Base-by-base conservation (phyloP, 2,888 invertebrate genomes). In the Dichetophora obliterata region DNA sequence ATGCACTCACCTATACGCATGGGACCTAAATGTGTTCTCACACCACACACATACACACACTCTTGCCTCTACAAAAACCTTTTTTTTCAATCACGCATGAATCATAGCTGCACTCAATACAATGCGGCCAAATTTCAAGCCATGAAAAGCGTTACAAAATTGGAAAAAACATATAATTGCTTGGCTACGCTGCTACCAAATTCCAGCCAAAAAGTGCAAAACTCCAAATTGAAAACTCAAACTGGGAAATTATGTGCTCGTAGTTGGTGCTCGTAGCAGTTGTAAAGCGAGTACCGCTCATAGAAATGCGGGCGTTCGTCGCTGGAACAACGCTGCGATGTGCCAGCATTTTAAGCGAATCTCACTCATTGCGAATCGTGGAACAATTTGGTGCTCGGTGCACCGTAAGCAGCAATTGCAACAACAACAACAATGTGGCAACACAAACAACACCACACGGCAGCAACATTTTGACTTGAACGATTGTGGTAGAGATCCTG, bases 401-500 rank as follows among this genome's bases (percentile, higher is more conserved):
- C 11, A 43, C 43, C 2, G 43, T 43, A 43, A 43, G 14, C 43
- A 37, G 37, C 37, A 37, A 8, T 37, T 37, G 37, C 37, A 43
- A 63, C 61, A 59, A 59, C 66, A 69, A 37, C 68, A 5, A 34
- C 74, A 74, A 69, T 31, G 31, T 57, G 75, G 11, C 71, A 76
- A 27, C 66, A 75, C 61, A 52, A 50, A 19, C 66, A 76, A 74
- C 74, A 78, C 37, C 75, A 57, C n/a, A 68, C 75, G 52, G 66
- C 77, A 75, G 66, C 63, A 72, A 43, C 37, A 71, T 61, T 59
- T 70, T 57, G 72, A 19, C 68, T 72, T 24, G 43, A 50, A 19
- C 72, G 59, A 16, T 24, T 37, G 50, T 19, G 31, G 43, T 43
- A 27, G 31, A 84, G 81, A 77, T 81, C 81, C 83, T 86, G 86